Base-by-base conservation (phyloP, 2,888 invertebrate genomes). In the Dendrolimus houi region DNA sequence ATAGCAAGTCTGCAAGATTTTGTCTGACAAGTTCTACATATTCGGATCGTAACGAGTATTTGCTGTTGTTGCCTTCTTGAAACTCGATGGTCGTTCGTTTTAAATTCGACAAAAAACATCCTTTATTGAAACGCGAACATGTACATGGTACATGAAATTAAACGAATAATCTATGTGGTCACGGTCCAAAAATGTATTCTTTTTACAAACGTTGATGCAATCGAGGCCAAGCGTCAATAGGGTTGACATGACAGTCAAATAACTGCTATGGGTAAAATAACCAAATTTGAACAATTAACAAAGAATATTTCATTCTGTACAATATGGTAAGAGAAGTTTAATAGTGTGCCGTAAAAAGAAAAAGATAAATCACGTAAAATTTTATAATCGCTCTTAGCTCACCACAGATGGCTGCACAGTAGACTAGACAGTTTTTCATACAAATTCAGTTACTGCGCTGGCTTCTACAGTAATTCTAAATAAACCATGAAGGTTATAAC, bases 1-100 rank as follows among this genome's bases (percentile, higher is more conserved):
- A 82, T 72, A 81, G 79, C 64, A 64, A 72, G 60, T 67, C 59
- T 47, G 47, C 47, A 47, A 12, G 47, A 47, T 47, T 47, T 47
- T 12, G 47, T 12, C 56, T 57, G 58, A 63, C 62, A 62, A 63
- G 62, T 70, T 77, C 72, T 68, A 67, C 70, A 59, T 61, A 62
- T 60, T 60, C 57, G 65, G 61, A 59, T 68, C 74, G 47, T 47
- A 47, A 47, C 47, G 47, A 47, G 74, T 72, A 74, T 71, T 74
- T 70, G 68, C 72, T 59, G 66, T 75, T 72, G 66, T 75, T 72
- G 62, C 67, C 58, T 67, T 56, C 68, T 67, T 67, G 69, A 66
- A 71, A 70, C 71, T 66, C 63, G 67, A 47, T 29, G 29, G 47
- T 71, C 69, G 68, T 71, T 72, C 64, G 59, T 60, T 65, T 64